Base-by-base conservation (phyloP, 2,797 vertebrate species). In the Poecile montanus region DNA sequence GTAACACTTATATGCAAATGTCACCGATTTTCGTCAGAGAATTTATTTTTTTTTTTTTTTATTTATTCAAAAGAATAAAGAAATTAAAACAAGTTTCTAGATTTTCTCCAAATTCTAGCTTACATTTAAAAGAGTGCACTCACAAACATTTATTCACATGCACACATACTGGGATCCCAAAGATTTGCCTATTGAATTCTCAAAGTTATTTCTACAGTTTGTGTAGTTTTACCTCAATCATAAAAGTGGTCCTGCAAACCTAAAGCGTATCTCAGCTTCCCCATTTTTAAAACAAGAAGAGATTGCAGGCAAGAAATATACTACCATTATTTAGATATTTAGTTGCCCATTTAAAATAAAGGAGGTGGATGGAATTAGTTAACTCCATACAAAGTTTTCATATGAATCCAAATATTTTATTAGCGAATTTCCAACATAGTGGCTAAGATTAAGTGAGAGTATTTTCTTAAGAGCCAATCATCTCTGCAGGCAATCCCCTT, bases 141-240 rank as follows among this genome's bases (percentile, higher is more conserved):
- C 9, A n/a, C 54, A 22, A 19, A 56, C 0, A 0, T 51, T n/a
- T 42, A 36, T 57, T 92, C 6, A 16, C 34, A 7, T 3, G 2
- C 10, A 60, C 5, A 36, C 6, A 25, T 14, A 23, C 2, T 61
- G 8, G 13, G 7, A 89, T 67, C 16, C 20, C 30, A 56, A 80
- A 73, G 36, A 27, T 5, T 61, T 68, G 7, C 2, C 16, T 45
- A 1, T 5, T n/a, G 26, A 1, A 6, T 60, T 60, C 40, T 85
- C 29, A 53, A 34, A 78, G 26, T 72, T 61, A 40, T 11, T 34
- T 22, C 11, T 75, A 53, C 48, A 19, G 16, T 75, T 67, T 7
- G 3, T 21, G 11, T 17, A 71, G 11, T 36, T 45, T 62, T 16
- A 25, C 8, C 61, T 54, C 32, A 42, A 9, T 32, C 40, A 32